phyloP scores from a whole-genome alignment of 2,888 invertebrate species.

The Volucella bombylans region DNA sequence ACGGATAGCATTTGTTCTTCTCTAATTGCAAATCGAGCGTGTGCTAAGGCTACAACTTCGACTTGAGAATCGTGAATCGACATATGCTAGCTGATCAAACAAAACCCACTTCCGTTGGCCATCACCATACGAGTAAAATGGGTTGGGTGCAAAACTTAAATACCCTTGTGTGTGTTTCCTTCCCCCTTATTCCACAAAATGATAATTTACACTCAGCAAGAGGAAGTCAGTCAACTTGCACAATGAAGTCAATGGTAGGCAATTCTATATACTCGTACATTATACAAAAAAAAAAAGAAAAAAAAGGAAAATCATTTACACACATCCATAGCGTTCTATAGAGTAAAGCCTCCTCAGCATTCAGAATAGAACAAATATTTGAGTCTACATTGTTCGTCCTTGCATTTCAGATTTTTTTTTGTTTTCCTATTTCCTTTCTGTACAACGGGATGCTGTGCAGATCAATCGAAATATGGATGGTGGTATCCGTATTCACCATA shows the following conservation, averaged over 20 bases:
- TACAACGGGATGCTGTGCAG: conserved; percentile 41
- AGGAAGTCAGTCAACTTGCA: conserved; percentile 70
- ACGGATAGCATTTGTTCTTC: conserved; percentile 10
- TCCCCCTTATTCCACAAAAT: conserved; percentile 35
- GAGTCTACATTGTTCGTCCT: conserved; percentile 65
- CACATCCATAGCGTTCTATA: conserved; percentile 39
- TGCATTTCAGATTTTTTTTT: conserved; percentile 34
- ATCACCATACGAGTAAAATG: conserved; percentile 40
- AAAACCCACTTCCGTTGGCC: conserved; percentile 62
- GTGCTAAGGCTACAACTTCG: background rate
- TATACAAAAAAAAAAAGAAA: background rate
- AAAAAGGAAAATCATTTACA: background rate
- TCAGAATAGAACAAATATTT: conserved; percentile 65
- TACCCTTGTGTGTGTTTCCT: conserved; percentile 59
- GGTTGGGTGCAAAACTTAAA: conserved; percentile 66
- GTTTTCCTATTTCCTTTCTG: conserved; percentile 41
- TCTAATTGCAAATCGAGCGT: conserved; percentile 41
- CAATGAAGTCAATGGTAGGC: conserved; percentile 71
- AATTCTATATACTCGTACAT: conserved; percentile 50
- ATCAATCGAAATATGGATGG: conserved; percentile 45
- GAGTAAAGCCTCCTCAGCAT: conserved; percentile 35
- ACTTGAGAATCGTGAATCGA: conserved; percentile 15
- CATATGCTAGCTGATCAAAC: conserved; percentile 63
- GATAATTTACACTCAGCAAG: conserved; percentile 58
- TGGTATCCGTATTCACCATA: conserved; percentile 46